A percentile compares a stretch with the other conserved stretches of the same genome.
Conservation (phyloP, 2,113 vertebrate species). For the Apistogramma diplotaenia region DNA sequence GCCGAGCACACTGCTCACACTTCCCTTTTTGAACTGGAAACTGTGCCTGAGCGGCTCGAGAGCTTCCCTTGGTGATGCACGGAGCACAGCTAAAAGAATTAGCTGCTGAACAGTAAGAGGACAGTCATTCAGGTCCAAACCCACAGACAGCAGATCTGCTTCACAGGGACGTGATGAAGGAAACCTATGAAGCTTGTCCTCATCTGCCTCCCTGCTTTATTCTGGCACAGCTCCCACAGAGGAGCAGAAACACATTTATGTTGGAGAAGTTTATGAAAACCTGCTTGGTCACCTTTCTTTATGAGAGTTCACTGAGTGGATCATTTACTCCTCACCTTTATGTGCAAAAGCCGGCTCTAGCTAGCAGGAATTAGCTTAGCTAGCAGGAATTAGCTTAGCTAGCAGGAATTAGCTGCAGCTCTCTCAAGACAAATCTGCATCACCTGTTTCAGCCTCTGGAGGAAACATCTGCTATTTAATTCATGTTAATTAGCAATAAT, state of each 20-base stretch:
- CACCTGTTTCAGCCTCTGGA: background rate
- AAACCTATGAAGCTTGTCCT: background rate
- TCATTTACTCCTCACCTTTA: background rate
- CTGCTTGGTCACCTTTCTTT: background rate
- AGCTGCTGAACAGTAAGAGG: background rate
- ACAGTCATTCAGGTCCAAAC: no score
- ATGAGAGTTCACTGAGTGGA: no score
- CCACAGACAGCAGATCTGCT: no score
- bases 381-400: background rate
- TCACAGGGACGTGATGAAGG: background rate
- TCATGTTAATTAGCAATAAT: no score
- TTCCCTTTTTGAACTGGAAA: background rate
- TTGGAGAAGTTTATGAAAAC: no score
- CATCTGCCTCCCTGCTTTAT: background rate
- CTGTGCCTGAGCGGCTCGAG: background rate
- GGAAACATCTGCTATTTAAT: no score
- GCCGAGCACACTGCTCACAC: background rate
- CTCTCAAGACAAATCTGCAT: no score
- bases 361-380: background rate
- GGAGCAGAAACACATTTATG: no score
- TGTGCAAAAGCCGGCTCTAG: background rate
- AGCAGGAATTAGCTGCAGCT: background rate
- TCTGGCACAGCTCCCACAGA: no score
- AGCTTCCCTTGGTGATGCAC: background rate
- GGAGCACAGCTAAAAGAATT: background rate